Evolutionary conservation across 2,888 invertebrate species (phyloP).

Genomic region (Caenorhabditis afra): DNA sequence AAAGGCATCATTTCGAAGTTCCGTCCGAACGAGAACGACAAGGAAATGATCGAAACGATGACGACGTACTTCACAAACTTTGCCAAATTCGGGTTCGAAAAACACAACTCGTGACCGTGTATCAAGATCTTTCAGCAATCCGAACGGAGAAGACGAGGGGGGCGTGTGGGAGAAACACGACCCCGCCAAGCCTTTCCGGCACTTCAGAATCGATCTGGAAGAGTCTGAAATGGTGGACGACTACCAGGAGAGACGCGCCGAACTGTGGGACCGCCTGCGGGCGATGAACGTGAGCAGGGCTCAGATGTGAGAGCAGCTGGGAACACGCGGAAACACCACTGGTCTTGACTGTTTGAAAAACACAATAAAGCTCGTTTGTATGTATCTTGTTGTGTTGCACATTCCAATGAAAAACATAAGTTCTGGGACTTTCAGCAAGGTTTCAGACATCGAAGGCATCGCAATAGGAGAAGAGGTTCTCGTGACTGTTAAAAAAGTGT

Average conservation of each 20-base stretch:
- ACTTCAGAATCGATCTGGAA: conserved; percentile 50
- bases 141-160: conserved; percentile 29
- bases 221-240: conserved; percentile 56
- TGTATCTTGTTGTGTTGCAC: too few relatives aligned
- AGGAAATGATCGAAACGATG: conserved; percentile 69
- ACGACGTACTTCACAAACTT: conserved; percentile 72
- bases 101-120: not conserved
- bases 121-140: conserved; percentile 47
- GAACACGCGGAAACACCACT: too few relatives aligned
- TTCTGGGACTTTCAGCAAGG: too few relatives aligned
- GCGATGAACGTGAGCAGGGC: conserved; percentile 44
- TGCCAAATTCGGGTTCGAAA: conserved; percentile 68
- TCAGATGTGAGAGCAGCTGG: conserved; percentile 12
- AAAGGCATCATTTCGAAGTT: conserved; percentile 72
- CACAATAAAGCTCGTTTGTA: too few relatives aligned
- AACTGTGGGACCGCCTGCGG: conserved; percentile 66
- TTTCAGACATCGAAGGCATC: too few relatives aligned
- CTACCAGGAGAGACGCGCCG: conserved; percentile 69
- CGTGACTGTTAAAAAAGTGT: too few relatives aligned
- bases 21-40: conserved; percentile 67
- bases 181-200: conserved; percentile 41
- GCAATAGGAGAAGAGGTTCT: too few relatives aligned
- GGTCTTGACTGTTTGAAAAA: too few relatives aligned
- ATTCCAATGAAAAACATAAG: too few relatives aligned
- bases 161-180: conserved; percentile 53